These are phyloP conservation scores for Ailurus styani DNA, from an alignment of 2,113 vertebrate species.

Conservation along the genomic window DNA sequence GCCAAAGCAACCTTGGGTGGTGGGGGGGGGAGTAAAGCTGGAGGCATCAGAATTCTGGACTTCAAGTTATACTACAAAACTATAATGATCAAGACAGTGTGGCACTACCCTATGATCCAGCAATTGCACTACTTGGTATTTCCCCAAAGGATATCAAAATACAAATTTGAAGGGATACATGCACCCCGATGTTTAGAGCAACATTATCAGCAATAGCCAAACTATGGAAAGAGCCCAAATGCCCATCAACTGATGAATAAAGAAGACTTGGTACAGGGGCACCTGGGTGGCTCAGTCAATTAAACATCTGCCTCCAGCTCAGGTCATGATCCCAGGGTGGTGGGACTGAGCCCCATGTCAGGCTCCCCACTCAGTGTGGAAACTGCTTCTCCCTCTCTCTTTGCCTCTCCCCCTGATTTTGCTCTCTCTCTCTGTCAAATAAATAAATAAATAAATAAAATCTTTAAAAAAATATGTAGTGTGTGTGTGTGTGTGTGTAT, in stretches of 20 bases:
- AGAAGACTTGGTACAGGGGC: neutral
- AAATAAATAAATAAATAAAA: too few relatives aligned
- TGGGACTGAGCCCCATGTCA: too few relatives aligned
- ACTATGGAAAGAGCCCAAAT: neutral
- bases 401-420: too few relatives aligned
- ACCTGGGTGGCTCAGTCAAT: too few relatives aligned
- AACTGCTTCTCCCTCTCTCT: too few relatives aligned
- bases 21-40: neutral
- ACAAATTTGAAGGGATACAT: neutral
- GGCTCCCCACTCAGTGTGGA: too few relatives aligned
- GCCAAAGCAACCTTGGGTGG: neutral
- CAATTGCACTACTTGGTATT: neutral
- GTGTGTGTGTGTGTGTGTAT: too few relatives aligned
- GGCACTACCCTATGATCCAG: neutral
- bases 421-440: too few relatives aligned
- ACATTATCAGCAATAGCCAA: neutral
- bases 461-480: too few relatives aligned
- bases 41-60: neutral
- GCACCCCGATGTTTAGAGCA: neutral
- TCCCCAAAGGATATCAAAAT: neutral
- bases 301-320: too few relatives aligned
- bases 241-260: neutral
- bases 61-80: neutral
- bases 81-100: neutral
- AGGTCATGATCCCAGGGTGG: too few relatives aligned